Evolutionary conservation across 2,797 vertebrate genomes (phyloP), one percentile per base, ranked within the genome.

Genomic region (Chlorospingus semifuscus): DNA sequence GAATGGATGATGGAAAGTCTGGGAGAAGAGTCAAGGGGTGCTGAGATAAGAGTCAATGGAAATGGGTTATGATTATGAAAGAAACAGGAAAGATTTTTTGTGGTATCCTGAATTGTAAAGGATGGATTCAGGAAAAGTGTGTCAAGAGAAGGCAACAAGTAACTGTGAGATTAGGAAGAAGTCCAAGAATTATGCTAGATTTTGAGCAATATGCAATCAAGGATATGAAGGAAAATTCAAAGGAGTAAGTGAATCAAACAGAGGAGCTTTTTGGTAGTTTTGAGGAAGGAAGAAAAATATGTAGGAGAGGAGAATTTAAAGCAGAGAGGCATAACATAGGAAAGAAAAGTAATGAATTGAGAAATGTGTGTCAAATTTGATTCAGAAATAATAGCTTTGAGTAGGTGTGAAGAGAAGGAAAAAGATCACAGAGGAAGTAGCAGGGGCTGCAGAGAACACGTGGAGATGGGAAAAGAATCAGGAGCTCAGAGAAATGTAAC

Each of bases 301-400:
- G 46, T 79, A 95, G 46, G 24, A 84, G 65, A 94, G 14, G 7
- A 90, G 74, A 83, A 94, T 76, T 85, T 81, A 57, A 86, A 89
- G 30, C 46, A 83, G 42, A 68, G 55, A 86, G 81, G 75, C 12
- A 72, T 72, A 89, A 56, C 27, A 81, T 57, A 81, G 53, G 79
- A 60, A 81, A 83, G 56, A 75, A 78, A 93, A 83, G 57, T 47
- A 94, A 75, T 47, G 53, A 61, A 86, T 81, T 86, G 65, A 91
- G 61, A 88, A 95, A 96, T 75, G 42, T 78, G 23, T 92, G 87
- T 94, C 80, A 88, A 81, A 96, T 59, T 83, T 88, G 69, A 86
- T 91, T 87, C 69, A 83, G 88, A 88, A 95, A 89, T 94, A 97
- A 94, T 84, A 89, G 81, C 66, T 90, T 65, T 90, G 92, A 94